Evolutionary conservation across 1,140 invertebrate genomes (phyloP), one percentile per base, ranked within the genome.

Genomic region (Agrilus planipennis): DNA sequence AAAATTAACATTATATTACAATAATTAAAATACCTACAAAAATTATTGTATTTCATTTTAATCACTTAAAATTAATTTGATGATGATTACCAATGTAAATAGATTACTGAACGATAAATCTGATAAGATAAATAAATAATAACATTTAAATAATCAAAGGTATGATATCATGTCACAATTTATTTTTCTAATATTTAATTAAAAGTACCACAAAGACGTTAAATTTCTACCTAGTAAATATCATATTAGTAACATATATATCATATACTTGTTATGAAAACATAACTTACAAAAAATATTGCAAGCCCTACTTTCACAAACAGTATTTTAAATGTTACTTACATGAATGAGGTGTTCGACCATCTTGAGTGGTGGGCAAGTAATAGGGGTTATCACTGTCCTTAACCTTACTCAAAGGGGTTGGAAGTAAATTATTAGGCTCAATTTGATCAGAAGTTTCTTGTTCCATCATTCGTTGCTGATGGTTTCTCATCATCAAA

Each of bases 401-500:
- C 41, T 79, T 73, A 34, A 77, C 65, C 52, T 79, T 79, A 46
- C 75, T 77, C 10, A 79, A 60, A 0, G 78, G 77, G 11, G 77
- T 81, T 12, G 77, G 77, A 50, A 80, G 59, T 12, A 68, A 51
- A 66, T 69, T 54, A 51, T 60, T 47, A 56, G 58, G 34, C 52
- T 62, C 46, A 55, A 46, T 9, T 51, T 23, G 34, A 35, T 43
- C 46, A 15, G 45, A 25, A 32, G 41, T 41, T 34, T 35, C 19
- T 34, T 35, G 27, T 42, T 50, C 45, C 14, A 47, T 30, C 12
- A 47, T 34, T 20, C 55, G 45, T 5, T 54, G 50, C 73, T 67
- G 35, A 70, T 73, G 78, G 55, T 82, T 77, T 25, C 75, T 69
- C 51, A 83, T 71, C n/a, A 83, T 69, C n/a, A 81, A 70, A 3